Percentiles rank a stretch among this genome's conserved stretches.
These are phyloP conservation scores for Bombus pascuorum DNA, from an alignment of 1,140 invertebrate species.

Conservation along the genomic window DNA sequence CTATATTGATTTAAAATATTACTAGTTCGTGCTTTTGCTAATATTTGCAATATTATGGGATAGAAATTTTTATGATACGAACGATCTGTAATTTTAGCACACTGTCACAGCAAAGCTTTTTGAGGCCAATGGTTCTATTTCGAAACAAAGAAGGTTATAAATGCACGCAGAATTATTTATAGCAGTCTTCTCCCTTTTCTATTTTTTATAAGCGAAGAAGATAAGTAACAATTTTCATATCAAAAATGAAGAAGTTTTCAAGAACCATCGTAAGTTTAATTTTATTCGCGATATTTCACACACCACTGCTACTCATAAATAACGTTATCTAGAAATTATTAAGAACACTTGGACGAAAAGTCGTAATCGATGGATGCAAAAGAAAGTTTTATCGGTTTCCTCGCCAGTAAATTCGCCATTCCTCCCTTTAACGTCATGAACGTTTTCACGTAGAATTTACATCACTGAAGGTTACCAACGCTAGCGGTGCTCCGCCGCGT, in stretches of 20 bases:
- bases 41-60: no score
- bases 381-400: neutral
- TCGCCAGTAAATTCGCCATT: neutral
- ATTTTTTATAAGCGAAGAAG: neutral
- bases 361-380: neutral
- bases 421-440: neutral
- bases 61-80: neutral
- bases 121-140: neutral
- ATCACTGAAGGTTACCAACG: neutral
- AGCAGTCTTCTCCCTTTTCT: neutral
- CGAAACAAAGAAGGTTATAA: neutral
- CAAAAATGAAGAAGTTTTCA: neutral
- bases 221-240: neutral
- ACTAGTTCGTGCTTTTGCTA: neutral
- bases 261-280: neutral
- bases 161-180: neutral
- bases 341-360: neutral
- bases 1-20: neutral
- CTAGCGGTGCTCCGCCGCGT: no score
- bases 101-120: neutral
- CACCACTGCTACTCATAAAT: neutral
- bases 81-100: neutral
- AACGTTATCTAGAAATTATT: neutral
- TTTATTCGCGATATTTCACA: neutral
- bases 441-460: slow-evolving; percentile 21